Conservation (phyloP, 2,888 invertebrate genomes). For the Acanthosepion esculentum region DNA sequence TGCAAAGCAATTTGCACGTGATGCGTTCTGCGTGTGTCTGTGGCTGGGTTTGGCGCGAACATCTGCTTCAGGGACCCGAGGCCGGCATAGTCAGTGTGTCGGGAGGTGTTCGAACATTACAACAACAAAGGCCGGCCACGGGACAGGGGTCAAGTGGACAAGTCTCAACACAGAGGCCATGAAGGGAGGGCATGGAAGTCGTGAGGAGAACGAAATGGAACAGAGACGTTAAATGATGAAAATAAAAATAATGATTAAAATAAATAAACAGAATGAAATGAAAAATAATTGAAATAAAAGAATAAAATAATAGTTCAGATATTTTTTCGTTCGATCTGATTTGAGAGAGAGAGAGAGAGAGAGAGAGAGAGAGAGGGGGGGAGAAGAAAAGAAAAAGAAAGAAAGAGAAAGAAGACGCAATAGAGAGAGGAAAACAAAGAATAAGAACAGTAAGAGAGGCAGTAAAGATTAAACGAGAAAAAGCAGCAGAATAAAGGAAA, state of each 20-base stretch:
- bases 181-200: neutral
- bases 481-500: too few species aligned
- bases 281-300: too few species aligned
- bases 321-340: too few species aligned
- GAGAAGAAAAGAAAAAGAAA: neutral
- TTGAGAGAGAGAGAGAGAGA: neutral
- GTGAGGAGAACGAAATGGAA: too few species aligned
- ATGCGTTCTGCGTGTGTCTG: neutral
- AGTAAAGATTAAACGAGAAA: too few species aligned
- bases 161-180: neutral
- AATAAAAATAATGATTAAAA: neutral
- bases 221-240: neutral
- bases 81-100: neutral
- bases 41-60: neutral
- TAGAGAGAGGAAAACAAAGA: neutral
- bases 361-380: neutral
- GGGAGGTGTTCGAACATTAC: neutral
- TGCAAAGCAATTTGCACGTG: constrained; percentile 15
- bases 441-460: too few species aligned
- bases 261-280: neutral
- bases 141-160: neutral
- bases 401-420: neutral
- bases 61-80: neutral
- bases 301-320: too few species aligned
- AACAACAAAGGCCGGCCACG: neutral